These are phyloP conservation scores for Zaprionus lineosus DNA, from an alignment of 2,888 invertebrate genomes.

Conservation along the genomic window DNA sequence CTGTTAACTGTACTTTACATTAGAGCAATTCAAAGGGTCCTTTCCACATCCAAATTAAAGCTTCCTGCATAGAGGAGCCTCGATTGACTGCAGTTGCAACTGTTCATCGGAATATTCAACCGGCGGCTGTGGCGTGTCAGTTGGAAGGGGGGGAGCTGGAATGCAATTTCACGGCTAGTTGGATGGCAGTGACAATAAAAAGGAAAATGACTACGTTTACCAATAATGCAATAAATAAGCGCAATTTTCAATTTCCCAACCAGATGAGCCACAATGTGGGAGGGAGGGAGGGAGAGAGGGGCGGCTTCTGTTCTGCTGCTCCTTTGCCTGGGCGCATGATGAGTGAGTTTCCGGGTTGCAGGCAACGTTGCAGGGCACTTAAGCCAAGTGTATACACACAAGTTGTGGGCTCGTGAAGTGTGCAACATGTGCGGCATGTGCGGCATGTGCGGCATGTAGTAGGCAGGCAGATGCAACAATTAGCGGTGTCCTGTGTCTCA, in stretches of 20 bases:
- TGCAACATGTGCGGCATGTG: too few relatives aligned
- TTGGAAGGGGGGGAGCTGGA: slow-evolving; percentile 27
- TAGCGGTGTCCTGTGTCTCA: slow-evolving; percentile 43
- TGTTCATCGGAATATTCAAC: neutral
- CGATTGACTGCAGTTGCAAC: too few relatives aligned
- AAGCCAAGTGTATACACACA: slow-evolving; percentile 54
- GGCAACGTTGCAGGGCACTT: slow-evolving; percentile 30
- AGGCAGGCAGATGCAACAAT: slow-evolving; percentile 56
- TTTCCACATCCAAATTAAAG: too few relatives aligned
- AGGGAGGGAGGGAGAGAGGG: slow-evolving; percentile 33
- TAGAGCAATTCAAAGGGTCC: too few relatives aligned
- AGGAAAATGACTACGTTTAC: slow-evolving; percentile 28
- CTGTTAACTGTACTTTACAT: too few relatives aligned
- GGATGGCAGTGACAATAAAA: slow-evolving; percentile 42
- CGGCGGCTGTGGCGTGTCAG: too few relatives aligned
- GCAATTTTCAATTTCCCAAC: slow-evolving; percentile 70
- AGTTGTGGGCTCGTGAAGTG: slow-evolving; percentile 7
- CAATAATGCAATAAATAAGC: slow-evolving; percentile 72
- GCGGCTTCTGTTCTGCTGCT: slow-evolving; percentile 5
- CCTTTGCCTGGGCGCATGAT: too few relatives aligned
- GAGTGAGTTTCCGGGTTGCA: slow-evolving; percentile 9
- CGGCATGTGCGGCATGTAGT: slow-evolving; percentile 39
- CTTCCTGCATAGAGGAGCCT: too few relatives aligned
- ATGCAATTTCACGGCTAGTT: slow-evolving; percentile 76
- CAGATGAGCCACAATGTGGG: slow-evolving; percentile 70